Conservation (phyloP, 2,113 vertebrate species). For the Sterrhoptilus dennistouni region DNA sequence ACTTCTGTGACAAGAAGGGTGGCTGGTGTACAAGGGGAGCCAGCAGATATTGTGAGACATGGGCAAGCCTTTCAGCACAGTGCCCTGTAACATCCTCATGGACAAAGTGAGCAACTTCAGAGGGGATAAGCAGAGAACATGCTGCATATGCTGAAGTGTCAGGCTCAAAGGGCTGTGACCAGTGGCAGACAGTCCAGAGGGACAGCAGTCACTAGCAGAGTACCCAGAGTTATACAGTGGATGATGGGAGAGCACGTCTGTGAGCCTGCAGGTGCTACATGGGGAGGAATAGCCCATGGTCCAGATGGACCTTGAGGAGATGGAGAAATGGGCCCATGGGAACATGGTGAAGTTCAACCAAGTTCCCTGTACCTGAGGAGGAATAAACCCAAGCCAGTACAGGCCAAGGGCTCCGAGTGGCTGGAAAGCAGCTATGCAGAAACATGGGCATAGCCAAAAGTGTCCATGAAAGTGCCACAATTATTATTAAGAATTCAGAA, state of each 20-base stretch:
- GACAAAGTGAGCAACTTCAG: fast-evolving
- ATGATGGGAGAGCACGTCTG: not conserved
- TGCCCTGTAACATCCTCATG: not conserved
- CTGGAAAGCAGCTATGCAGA: not conserved
- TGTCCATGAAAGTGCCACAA: not conserved
- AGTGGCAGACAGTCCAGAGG: not conserved
- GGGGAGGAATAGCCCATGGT: fast-evolving
- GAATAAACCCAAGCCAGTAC: not conserved
- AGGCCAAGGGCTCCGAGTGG: not conserved
- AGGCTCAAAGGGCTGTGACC: not conserved
- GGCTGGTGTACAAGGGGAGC: not conserved
- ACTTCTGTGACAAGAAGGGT: not conserved
- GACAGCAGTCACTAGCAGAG: not conserved
- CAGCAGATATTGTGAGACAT: not conserved
- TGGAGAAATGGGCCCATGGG: fast-evolving
- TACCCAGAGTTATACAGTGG: not conserved
- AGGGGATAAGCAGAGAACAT: not conserved
- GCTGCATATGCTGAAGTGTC: not conserved
- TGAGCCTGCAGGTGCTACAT: not conserved
- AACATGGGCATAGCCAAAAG: not conserved
- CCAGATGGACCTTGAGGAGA: not conserved
- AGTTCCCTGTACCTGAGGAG: not conserved
- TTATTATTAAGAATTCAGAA: not conserved
- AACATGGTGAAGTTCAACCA: not conserved
- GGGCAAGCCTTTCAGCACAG: not conserved